Evolutionary conservation across 2,797 vertebrate genomes (phyloP), one percentile per base, ranked within the genome.

Genomic region (Eleutherodactylus coqui): DNA sequence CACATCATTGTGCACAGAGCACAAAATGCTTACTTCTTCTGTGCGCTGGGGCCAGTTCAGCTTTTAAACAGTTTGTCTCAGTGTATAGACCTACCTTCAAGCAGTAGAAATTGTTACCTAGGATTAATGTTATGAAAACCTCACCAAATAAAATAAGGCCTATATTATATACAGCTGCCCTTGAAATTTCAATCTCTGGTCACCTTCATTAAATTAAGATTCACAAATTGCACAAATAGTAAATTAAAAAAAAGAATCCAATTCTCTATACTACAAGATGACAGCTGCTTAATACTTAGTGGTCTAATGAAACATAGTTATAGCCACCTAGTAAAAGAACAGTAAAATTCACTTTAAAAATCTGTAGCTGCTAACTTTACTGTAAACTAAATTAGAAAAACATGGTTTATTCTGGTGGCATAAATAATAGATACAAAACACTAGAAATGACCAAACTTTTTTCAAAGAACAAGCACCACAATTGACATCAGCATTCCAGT

Each of bases 261-360:
- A 93, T 92, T 89, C 90, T 93, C 95, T 95, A 94, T 87, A 93
- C 95, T 95, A 94, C 76, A 87, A 76, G 49, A 89, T 90, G 92
- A 94, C 91, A 93, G 94, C 93, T 95, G 94, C 90, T 92, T 94
- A 95, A 96, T 95, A 96, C 94, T 96, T 95, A 95, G 92, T 94
- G 94, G 93, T 94, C 94, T 94, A 94, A 89, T 89, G 88, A 92
- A 94, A 92, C 91, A 91, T 94, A 93, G 29, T 91, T 79, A 91
- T 88, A 87, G 90, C 89, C 92, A 92, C 91, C 90, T 69, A 78
- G 89, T 90, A 91, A 86, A 80, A 90, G 88, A 90, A 87, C 88
- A 88, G 91, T 93, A 88, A 93, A 92, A 93, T 89, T 91, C 92
- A 95, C 94, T 90, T 91, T 92, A 93, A 94, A 95, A 94, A 92